Evolutionary conservation across 2,888 invertebrate genomes (phyloP).

Genomic region (Nephrotoma guestfalica): DNA sequence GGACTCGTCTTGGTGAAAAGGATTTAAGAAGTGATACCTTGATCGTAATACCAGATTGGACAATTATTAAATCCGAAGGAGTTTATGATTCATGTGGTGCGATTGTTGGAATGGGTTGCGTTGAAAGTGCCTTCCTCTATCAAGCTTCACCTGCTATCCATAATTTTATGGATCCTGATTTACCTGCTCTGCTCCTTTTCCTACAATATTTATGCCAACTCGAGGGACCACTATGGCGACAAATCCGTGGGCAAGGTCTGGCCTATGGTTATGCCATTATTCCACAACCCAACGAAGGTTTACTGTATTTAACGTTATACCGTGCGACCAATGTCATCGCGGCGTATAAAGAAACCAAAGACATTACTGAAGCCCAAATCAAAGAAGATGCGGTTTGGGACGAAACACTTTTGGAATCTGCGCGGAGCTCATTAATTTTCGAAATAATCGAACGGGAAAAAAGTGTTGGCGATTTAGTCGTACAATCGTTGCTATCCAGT

Average conservation of each 20-base stretch:
- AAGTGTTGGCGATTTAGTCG: slow-evolving; percentile 57
- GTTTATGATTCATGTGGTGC: slow-evolving; percentile 37
- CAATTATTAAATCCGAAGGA: slow-evolving; percentile 18
- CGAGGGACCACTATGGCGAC: slow-evolving; percentile 70
- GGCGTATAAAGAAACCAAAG: slow-evolving; percentile 64
- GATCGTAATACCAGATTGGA: slow-evolving; percentile 19
- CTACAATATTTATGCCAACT: slow-evolving; percentile 61
- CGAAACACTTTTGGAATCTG: slow-evolving; percentile 60
- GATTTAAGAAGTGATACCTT: slow-evolving; percentile 5
- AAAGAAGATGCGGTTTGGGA: slow-evolving; percentile 48
- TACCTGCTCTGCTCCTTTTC: slow-evolving; percentile 61
- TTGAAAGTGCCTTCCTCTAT: slow-evolving; percentile 61
- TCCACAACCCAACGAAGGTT: slow-evolving; percentile 48
- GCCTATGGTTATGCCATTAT: slow-evolving; percentile 64
- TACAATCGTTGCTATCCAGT: slow-evolving; percentile 56
- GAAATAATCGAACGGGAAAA: slow-evolving; percentile 71
- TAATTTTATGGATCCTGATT: slow-evolving; percentile 44
- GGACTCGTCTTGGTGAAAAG: slow-evolving; percentile 32
- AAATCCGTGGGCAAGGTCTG: slow-evolving; percentile 73
- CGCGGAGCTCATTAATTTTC: slow-evolving; percentile 74
- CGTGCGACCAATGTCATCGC: slow-evolving; percentile 62
- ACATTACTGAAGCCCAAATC: slow-evolving; percentile 48
- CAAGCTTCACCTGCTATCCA: slow-evolving; percentile 52
- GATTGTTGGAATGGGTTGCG: slow-evolving; percentile 64
- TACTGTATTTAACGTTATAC: slow-evolving; percentile 56